phyloP scores from a whole-genome alignment of 2,888 invertebrate genomes.

The Hemicrepidius hirtus region DNA sequence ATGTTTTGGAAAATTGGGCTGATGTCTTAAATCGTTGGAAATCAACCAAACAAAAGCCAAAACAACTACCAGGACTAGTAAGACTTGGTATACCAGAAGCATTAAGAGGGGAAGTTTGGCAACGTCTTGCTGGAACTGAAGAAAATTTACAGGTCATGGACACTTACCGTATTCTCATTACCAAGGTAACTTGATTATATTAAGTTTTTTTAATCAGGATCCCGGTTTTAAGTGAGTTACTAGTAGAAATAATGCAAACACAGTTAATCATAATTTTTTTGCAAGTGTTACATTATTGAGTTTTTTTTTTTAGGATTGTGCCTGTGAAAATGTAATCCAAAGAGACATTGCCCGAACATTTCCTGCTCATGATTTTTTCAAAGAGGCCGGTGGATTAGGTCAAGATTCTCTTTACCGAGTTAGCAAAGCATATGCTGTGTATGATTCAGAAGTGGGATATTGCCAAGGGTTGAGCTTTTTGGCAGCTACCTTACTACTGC shows the following conservation, averaged over 20 bases:
- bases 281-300: too few species aligned
- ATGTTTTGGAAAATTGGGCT: constrained; percentile 94
- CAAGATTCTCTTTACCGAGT: constrained; percentile 97
- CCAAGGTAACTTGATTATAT: too few species aligned
- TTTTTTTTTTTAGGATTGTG: constrained; percentile 91
- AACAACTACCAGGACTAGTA: constrained; percentile 86
- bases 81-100: constrained; percentile 96
- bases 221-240: too few species aligned
- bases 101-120: constrained; percentile 98
- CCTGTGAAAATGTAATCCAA: constrained; percentile 95
- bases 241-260: too few species aligned
- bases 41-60: constrained; percentile 83
- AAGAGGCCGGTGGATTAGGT: constrained; percentile 94
- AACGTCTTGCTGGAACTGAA: constrained; percentile 91
- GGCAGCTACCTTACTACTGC: constrained; percentile 95
- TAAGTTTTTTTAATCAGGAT: too few species aligned
- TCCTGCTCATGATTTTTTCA: constrained; percentile 98
- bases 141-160: constrained; percentile 91
- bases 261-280: too few species aligned
- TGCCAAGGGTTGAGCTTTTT: constrained; percentile 99
- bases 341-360: constrained; percentile 98
- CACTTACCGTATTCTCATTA: constrained; percentile 92
- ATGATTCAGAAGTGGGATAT: constrained; percentile 98
- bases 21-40: constrained; percentile 87
- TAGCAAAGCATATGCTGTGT: constrained; percentile 97